Percentiles rank a stretch among this genome's conserved stretches.
Conservation (phyloP, 2,797 vertebrate genomes). For the Neomorphus geoffroyi region DNA sequence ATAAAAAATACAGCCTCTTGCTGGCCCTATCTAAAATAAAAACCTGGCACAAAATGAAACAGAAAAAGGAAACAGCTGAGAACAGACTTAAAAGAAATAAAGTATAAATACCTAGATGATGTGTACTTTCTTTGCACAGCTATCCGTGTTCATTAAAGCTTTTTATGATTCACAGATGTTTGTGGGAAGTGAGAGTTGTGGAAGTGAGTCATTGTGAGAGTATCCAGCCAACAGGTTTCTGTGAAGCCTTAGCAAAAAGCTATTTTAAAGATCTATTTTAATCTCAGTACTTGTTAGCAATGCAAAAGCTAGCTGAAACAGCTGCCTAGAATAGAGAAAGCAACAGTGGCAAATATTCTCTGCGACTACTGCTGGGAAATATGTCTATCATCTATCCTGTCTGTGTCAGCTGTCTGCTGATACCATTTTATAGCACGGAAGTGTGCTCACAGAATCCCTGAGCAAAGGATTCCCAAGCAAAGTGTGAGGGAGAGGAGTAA, state of each 20-base stretch:
- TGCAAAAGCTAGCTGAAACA: slow-evolving; percentile 57
- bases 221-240: slow-evolving; percentile 45
- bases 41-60: slow-evolving; percentile 12
- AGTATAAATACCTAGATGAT: slow-evolving; percentile 33
- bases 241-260: slow-evolving; percentile 44
- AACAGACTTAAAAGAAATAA: slow-evolving; percentile 13
- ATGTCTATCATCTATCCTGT: background rate
- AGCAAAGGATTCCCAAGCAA: background rate
- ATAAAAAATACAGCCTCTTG: background rate
- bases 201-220: slow-evolving; percentile 58
- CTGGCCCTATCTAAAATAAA: slow-evolving; percentile 30
- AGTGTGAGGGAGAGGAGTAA: background rate
- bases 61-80: slow-evolving; percentile 34
- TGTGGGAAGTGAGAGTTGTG: slow-evolving; percentile 43
- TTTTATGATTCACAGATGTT: slow-evolving; percentile 62
- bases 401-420: background rate
- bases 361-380: slow-evolving; percentile 20
- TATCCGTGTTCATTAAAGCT: slow-evolving; percentile 31
- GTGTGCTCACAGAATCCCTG: background rate
- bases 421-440: background rate
- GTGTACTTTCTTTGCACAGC: slow-evolving; percentile 3
- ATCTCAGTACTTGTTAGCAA: slow-evolving; percentile 51
- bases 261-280: slow-evolving; percentile 61
- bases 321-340: slow-evolving; percentile 50
- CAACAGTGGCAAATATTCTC: slow-evolving; percentile 29